Evolutionary conservation across 2,797 vertebrate genomes (phyloP), one percentile per base, ranked within the genome.

Genomic region (Odontamblyopus rebecca): DNA sequence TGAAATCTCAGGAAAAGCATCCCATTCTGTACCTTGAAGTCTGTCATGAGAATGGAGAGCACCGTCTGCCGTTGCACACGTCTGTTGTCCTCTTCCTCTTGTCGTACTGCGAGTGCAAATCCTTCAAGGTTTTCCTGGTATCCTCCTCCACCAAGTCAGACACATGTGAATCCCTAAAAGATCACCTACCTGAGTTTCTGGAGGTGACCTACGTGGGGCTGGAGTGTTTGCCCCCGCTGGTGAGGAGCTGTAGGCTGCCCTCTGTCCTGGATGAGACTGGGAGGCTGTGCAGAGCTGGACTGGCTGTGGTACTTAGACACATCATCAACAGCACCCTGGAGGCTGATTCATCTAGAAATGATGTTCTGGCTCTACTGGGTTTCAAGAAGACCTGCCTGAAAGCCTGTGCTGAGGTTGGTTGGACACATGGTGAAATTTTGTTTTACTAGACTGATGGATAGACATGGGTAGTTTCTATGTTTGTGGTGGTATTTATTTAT

Each of bases 331-430:
- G 90, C 74, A 93, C 94, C 0, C 82, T 91, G 0, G 89, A 95
- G 71, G 87, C 79, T 5, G 94, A 96, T 59, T 92, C 95, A 1
- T 90, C 91, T 5, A 95, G 93, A 72, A 95, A 91, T 53, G 94
- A 96, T 54, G 80, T 96, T 65, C 76, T 93, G 71, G 94, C 95
- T 48, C 94, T 99, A 70, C 82, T 99, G 79, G 98, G 98, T 13
- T 99, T 99, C 88, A 99, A 98, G 93, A 97, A 97, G 91, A 99
- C 98, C 23, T 99, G 98, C 78, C 91, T 99, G 79, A 99, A 99
- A 86, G 98, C 97, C 61, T 99, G 98, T 86, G 97, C 97, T 44
- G 98, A 99, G 94, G 98, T 99, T 67, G 93, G 95, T 92, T 60
- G 26, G 13, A 60, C 27, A 30, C 2, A 53, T 53, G 5, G 56